Conservation (phyloP, 2,113 vertebrate genomes). For the Phyllostomus hastatus region DNA sequence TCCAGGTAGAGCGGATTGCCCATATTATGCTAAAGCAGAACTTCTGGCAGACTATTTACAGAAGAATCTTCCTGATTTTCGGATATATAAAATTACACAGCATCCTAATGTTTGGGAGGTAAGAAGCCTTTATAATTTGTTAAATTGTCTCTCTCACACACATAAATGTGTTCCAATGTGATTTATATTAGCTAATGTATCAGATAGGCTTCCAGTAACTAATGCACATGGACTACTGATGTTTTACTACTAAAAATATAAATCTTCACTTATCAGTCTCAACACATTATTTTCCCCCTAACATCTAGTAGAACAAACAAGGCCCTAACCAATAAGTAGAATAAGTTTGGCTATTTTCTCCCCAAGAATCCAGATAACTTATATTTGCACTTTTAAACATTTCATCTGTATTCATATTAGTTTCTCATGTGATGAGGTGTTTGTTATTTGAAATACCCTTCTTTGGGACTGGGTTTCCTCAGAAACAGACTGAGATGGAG, state of each 20-base stretch:
- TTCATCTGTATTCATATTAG: neutral
- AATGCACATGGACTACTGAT: neutral
- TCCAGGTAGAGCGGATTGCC: slow-evolving; percentile 90
- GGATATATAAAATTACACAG: slow-evolving; percentile 87
- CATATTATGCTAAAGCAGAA: slow-evolving; percentile 91
- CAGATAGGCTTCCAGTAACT: neutral
- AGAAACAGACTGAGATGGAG: neutral
- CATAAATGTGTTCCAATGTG: neutral
- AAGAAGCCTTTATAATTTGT: neutral
- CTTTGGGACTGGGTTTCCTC: neutral
- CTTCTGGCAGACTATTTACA: slow-evolving; percentile 89
- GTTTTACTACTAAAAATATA: neutral
- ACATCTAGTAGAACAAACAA: neutral
- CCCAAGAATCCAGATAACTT: neutral
- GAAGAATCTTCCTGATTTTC: slow-evolving; percentile 88
- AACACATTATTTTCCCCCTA: neutral
- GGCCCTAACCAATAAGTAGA: neutral
- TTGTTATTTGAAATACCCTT: neutral
- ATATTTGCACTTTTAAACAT: neutral
- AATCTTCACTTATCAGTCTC: neutral
- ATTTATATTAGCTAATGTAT: neutral
- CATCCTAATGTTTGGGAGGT: slow-evolving; percentile 92
- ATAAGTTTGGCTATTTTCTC: neutral
- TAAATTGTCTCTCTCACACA: neutral
- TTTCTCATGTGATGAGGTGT: neutral